phyloP scores from a whole-genome alignment of 2,113 vertebrate genomes.

The Cyprinodon brontotheroides region DNA sequence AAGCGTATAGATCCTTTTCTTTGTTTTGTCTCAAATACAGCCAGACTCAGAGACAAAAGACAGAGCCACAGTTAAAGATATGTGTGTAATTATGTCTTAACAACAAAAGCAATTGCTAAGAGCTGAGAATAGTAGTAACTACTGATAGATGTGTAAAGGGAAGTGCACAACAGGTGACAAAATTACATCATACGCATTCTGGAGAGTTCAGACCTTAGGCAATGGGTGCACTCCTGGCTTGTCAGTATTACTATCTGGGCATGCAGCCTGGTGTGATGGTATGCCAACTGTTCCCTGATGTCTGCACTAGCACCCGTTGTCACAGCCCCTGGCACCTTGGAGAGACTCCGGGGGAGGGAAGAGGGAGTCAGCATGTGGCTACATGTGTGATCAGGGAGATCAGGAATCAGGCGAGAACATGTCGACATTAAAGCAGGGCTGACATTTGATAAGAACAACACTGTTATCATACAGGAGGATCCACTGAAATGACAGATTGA shows the following conservation, averaged over 20 bases:
- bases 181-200: conserved; percentile 50
- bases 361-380: conserved; percentile 57
- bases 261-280: conserved; percentile 76
- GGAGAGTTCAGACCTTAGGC: conserved; percentile 75
- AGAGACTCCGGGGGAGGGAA: conserved; percentile 65
- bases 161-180: conserved; percentile 67
- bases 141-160: conserved; percentile 49
- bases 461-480: conserved; percentile 28
- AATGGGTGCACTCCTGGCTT: conserved; percentile 70
- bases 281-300: conserved; percentile 86
- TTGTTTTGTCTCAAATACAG: conserved; percentile 7
- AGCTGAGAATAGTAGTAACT: conserved; percentile 28
- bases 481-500: conserved; percentile 26
- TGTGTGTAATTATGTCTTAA: conserved; percentile 14
- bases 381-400: conserved; percentile 49
- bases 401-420: conserved; percentile 32
- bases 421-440: conserved; percentile 35
- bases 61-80: not conserved
- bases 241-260: conserved; percentile 82
- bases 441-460: conserved; percentile 35
- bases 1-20: not conserved
- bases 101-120: conserved; percentile 22
- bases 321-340: conserved; percentile 75
- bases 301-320: conserved; percentile 80
- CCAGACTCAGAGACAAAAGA: conserved; percentile 10